Evolutionary conservation across 92 coral and sea anemone species (phyloP).

Genomic region (Parazoanthus swiftii): DNA sequence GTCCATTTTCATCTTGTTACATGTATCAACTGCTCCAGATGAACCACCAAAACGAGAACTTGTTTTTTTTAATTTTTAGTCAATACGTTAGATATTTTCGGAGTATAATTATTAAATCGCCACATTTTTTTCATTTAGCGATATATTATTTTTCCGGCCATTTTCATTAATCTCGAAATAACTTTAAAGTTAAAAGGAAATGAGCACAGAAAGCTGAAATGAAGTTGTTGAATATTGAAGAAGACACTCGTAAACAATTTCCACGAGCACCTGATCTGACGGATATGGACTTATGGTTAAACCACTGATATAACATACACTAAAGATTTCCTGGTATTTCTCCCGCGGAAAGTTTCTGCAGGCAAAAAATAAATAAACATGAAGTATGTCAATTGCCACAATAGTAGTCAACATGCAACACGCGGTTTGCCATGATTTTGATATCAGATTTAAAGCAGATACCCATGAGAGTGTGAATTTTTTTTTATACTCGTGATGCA

Average conservation of each 20-base stretch:
- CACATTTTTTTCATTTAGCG: no score
- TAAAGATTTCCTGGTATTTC: constrained; percentile 5
- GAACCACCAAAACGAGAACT: no score
- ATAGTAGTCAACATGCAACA: background rate
- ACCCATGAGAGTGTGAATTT: background rate
- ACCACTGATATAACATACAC: constrained; percentile 9
- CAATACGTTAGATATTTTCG: no score
- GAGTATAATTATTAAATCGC: no score
- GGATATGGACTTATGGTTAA: background rate
- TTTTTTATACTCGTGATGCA: background rate
- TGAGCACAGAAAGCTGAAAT: constrained; percentile 11
- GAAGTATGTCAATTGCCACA: background rate
- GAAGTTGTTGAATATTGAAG: background rate
- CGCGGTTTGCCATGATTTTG: background rate
- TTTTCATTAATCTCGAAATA: background rate
- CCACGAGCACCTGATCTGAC: constrained; percentile 1
- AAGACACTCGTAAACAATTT: constrained; percentile 8
- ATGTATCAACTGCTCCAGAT: no score
- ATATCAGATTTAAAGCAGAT: background rate
- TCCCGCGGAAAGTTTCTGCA: background rate
- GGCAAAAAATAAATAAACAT: background rate
- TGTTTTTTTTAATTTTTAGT: no score
- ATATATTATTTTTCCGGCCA: background rate
- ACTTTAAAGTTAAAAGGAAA: background rate
- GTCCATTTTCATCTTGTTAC: no score